A percentile compares a stretch with the other conserved stretches of the same genome.
phyloP scores from a whole-genome alignment of 2,888 invertebrate genomes.

The Callimorpha dominula region DNA sequence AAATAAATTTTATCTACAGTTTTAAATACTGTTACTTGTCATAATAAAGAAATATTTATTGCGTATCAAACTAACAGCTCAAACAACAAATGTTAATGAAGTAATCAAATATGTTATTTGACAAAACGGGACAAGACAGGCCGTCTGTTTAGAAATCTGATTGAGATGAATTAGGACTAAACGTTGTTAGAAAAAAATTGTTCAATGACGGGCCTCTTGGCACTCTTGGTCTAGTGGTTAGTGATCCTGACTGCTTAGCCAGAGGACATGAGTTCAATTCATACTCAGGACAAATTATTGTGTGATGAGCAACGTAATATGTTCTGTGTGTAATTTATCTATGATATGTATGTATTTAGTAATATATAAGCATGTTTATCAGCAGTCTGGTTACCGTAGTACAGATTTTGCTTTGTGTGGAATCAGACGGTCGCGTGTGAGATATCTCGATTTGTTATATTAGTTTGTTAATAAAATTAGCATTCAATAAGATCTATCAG shows the following conservation, averaged over 20 bases:
- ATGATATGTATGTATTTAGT: no score
- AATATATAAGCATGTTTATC: no score
- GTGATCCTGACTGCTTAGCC: no score
- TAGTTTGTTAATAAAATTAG: neutral
- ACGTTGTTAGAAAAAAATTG: neutral
- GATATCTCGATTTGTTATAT: neutral
- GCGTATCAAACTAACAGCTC: constrained; percentile 2
- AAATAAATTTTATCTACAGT: constrained; percentile 4
- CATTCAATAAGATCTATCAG: neutral
- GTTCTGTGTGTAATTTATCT: no score
- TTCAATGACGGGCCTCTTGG: no score
- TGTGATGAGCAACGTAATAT: no score
- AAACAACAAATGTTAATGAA: constrained; percentile 25
- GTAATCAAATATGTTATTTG: constrained; percentile 21
- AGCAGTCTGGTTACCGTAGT: no score
- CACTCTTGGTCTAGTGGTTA: no score
- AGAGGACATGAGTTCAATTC: no score
- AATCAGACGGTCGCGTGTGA: no score
- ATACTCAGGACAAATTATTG: no score
- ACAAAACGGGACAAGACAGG: constrained; percentile 6
- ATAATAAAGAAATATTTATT: constrained; percentile 9
- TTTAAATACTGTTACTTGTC: neutral
- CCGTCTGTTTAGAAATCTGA: constrained; percentile 17
- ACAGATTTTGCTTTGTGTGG: no score
- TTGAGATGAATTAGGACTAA: constrained; percentile 8